A percentile compares a stretch with the other conserved stretches of the same genome.
These are phyloP conservation scores for Magallana ariakensis DNA, from an alignment of 1,140 invertebrate species.

Conservation along the genomic window DNA sequence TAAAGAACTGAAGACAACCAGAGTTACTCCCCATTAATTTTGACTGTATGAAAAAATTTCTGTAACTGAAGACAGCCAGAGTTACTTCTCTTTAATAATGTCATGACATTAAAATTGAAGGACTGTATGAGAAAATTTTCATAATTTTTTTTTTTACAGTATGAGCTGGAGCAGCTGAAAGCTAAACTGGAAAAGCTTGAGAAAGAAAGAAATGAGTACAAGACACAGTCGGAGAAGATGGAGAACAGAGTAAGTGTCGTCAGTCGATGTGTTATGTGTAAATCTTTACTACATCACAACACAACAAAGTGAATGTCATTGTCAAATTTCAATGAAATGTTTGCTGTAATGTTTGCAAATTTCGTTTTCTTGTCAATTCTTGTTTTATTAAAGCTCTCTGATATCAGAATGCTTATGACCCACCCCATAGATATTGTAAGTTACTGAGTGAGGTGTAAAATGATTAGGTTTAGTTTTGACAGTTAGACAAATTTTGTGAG, in stretches of 20 bases:
- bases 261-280: neutral
- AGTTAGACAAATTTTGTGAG: neutral
- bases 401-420: constrained; percentile 13
- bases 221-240: constrained; percentile 92
- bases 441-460: neutral
- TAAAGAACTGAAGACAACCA: neutral
- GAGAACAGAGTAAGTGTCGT: constrained; percentile 90
- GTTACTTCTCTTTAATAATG: neutral
- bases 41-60: too few relatives aligned
- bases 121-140: neutral
- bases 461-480: neutral
- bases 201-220: constrained; percentile 89
- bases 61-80: neutral
- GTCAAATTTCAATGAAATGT: neutral
- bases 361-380: neutral
- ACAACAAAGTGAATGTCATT: neutral
- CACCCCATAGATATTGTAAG: neutral
- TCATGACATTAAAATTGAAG: neutral
- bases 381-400: neutral
- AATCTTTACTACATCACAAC: neutral
- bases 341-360: neutral
- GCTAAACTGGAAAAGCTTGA: constrained; percentile 92
- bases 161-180: constrained; percentile 91
- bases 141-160: constrained; percentile 81
- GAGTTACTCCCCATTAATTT: neutral